Base-by-base conservation (phyloP, 2,797 vertebrate species). In the Valencia hispanica region DNA sequence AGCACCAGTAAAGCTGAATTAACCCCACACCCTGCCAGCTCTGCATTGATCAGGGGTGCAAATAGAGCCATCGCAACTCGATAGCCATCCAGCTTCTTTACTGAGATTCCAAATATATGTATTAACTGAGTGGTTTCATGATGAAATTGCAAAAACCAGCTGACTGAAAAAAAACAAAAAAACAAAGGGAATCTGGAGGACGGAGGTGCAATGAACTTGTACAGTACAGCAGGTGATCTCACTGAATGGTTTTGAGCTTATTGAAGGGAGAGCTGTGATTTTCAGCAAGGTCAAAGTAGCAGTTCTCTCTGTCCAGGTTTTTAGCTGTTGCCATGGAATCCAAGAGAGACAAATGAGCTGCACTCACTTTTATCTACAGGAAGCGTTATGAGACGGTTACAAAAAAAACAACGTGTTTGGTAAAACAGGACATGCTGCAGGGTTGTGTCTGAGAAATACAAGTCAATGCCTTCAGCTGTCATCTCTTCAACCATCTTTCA, bases 321-420 rank as follows among this genome's bases (percentile, higher is more conserved):
- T 82, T 79, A 84, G 85, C 87, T 76, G 90, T 91, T 91, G 87
- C 89, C 89, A 90, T 91, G 90, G 91, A 87, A 82, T 86, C 88
- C 87, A 80, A 82, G 75, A 72, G 81, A 90, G 87, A 87, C 85
- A 89, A 90, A 86, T 73, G 68, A 73, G 78, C 75, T 69, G 69
- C 25, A 2, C 81, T 91, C 68, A 78, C 78, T 79, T 85, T 81
- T 57, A 79, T 80, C 86, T 65, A 78, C 87, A 84, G 68, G 70
- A 79, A 0, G 66, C 78, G 75, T 79, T 83, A 68, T 68, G 79
- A 82, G 84, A 83, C 51, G 73, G 75, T 80, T 82, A 61, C 77
- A 71, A 81, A 88, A 86, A 66, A 48, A n/a, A n/a, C n/a, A n/a
- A 15, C 72, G 57, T 68, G 74, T 71, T 86, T 75, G 70, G 70